A percentile compares a stretch with the other conserved stretches of the same genome.
phyloP scores from a whole-genome alignment of 2,113 vertebrate genomes.

The Nerophis ophidion region DNA sequence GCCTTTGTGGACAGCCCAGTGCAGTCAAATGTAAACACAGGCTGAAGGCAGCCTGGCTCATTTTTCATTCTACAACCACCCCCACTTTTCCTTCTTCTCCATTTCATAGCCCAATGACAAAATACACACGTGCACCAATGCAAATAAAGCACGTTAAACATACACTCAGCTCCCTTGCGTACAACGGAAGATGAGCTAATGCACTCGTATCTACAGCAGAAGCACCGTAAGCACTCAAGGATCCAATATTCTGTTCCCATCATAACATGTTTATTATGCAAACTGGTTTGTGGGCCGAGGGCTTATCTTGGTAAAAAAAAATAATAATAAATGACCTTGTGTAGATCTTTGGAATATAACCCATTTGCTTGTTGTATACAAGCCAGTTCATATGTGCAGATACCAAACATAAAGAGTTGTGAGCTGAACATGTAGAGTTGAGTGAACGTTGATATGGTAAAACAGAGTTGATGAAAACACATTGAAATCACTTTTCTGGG shows the following conservation, averaged over 20 bases:
- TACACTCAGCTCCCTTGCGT: background rate
- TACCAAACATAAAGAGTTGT: conserved; percentile 26
- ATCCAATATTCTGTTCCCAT: conserved; percentile 56
- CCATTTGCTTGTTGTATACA: conserved; percentile 29
- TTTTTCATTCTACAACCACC: conserved; percentile 26
- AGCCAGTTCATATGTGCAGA: conserved; percentile 24
- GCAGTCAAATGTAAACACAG: conserved; percentile 49
- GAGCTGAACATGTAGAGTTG: conserved; percentile 7
- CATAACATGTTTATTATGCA: conserved; percentile 53
- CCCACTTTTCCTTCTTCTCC: conserved; percentile 19
- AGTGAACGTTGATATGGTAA: conserved; percentile 3
- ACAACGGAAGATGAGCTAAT: conserved; percentile 35
- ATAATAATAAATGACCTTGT: conserved; percentile 50
- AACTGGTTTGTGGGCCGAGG: conserved; percentile 18
- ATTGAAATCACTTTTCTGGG: background rate
- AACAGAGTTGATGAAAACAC: conserved; percentile 1
- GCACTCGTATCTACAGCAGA: conserved; percentile 20
- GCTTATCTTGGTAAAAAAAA: conserved; percentile 41
- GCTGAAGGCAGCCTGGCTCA: conserved; percentile 28
- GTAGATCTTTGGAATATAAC: conserved; percentile 49
- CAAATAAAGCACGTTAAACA: conserved; percentile 29
- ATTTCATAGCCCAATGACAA: conserved; percentile 36
- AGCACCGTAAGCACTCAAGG: conserved; percentile 42
- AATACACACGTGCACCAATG: conserved; percentile 11
- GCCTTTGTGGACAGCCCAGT: background rate